Conservation (phyloP, 2,888 invertebrate genomes). For the Drosophila nr. fundita region DNA sequence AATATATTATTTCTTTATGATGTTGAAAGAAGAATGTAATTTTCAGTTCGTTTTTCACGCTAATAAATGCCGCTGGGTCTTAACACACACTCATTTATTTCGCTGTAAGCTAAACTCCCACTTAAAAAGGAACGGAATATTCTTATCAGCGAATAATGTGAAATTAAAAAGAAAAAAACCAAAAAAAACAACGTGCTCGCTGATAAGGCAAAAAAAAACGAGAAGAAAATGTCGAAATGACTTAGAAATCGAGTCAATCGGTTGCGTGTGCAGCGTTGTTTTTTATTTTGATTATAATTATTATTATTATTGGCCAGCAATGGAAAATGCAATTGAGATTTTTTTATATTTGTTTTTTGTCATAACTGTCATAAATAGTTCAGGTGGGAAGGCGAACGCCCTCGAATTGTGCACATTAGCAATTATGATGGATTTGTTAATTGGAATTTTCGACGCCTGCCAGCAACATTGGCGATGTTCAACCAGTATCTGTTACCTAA, state of each 20-base stretch:
- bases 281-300: slow-evolving; percentile 5
- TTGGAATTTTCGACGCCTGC: slow-evolving; percentile 65
- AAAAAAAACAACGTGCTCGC: slow-evolving; percentile 25
- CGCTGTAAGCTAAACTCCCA: slow-evolving; percentile 68
- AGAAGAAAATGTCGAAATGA: slow-evolving; percentile 33
- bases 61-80: slow-evolving; percentile 15
- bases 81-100: slow-evolving; percentile 7
- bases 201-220: slow-evolving; percentile 57
- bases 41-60: slow-evolving; percentile 11
- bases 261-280: slow-evolving; percentile 35
- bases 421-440: slow-evolving; percentile 82
- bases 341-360: slow-evolving; percentile 16
- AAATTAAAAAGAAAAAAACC: slow-evolving; percentile 54
- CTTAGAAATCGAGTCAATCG: slow-evolving; percentile 31
- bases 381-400: slow-evolving; percentile 36
- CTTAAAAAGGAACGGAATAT: slow-evolving; percentile 64
- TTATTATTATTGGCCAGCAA: slow-evolving; percentile 11
- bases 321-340: slow-evolving; percentile 42
- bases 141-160: slow-evolving; percentile 65
- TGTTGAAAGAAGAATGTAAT: neutral
- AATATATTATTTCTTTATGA: neutral
- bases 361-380: slow-evolving; percentile 44
- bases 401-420: slow-evolving; percentile 60
- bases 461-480: slow-evolving; percentile 40
- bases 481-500: slow-evolving; percentile 59